Evolutionary conservation across 2,797 vertebrate species (phyloP).

Genomic region (Toxotes lorentzi): DNA sequence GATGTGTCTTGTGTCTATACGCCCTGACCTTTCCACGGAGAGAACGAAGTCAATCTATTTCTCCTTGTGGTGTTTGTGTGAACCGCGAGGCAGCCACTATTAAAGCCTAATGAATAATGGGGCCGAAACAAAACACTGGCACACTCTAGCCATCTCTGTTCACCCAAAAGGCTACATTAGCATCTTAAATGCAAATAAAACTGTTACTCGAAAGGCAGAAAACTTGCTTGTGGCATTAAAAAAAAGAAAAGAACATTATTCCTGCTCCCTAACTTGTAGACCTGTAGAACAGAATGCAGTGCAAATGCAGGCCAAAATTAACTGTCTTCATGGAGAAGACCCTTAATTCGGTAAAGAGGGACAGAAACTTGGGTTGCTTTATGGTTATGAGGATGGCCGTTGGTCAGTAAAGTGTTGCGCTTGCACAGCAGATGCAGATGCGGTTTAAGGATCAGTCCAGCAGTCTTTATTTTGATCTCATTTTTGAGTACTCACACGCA

Average conservation of each 20-base stretch:
- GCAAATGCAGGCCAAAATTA: slow-evolving; percentile 18
- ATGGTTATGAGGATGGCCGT: neutral
- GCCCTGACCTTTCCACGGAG: slow-evolving; percentile 76
- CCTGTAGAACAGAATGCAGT: slow-evolving; percentile 9
- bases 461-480: slow-evolving; percentile 45
- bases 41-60: slow-evolving; percentile 70
- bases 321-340: neutral
- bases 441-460: slow-evolving; percentile 7
- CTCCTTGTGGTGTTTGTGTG: slow-evolving; percentile 63
- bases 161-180: slow-evolving; percentile 83
- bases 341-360: neutral
- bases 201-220: slow-evolving; percentile 70
- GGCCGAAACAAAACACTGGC: slow-evolving; percentile 67
- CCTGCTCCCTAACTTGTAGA: slow-evolving; percentile 12
- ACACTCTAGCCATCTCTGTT: slow-evolving; percentile 55
- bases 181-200: slow-evolving; percentile 82
- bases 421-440: slow-evolving; percentile 15
- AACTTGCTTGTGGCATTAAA: slow-evolving; percentile 20
- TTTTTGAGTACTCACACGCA: slow-evolving; percentile 35
- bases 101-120: slow-evolving; percentile 78
- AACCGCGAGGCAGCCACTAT: slow-evolving; percentile 71
- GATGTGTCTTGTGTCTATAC: slow-evolving; percentile 32
- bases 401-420: slow-evolving; percentile 11
- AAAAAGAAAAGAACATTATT: slow-evolving; percentile 1
- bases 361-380: neutral